These are phyloP conservation scores for Sinocyclocheilus anshuiensis DNA, from an alignment of 2,113 vertebrate genomes.

Conservation along the genomic window DNA sequence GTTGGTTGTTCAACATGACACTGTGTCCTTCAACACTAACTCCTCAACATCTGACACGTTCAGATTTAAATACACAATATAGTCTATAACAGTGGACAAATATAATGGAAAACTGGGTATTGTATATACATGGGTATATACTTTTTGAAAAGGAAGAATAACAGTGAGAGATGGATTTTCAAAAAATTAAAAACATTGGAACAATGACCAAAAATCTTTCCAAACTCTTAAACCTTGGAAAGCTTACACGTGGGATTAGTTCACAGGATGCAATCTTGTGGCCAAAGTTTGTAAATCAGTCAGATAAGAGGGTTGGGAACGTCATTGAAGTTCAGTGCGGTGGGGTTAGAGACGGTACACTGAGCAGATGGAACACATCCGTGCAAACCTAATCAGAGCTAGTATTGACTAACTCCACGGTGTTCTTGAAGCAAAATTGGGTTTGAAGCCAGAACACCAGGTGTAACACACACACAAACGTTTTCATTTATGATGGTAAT, in stretches of 20 bases:
- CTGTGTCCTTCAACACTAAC: neutral
- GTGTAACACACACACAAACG: neutral
- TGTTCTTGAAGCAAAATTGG: neutral
- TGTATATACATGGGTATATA: neutral
- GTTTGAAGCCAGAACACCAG: neutral
- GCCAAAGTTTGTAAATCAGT: neutral
- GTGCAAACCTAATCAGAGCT: neutral
- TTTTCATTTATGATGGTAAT: neutral
- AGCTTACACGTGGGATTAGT: neutral
- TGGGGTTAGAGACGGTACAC: slow-evolving; percentile 6
- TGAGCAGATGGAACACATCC: neutral
- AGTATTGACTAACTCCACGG: neutral
- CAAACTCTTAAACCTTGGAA: neutral
- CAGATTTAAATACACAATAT: slow-evolving; percentile 5
- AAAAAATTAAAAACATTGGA: neutral
- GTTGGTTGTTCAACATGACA: neutral
- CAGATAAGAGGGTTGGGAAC: neutral
- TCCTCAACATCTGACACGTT: neutral
- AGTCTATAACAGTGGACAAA: neutral
- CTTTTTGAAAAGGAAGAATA: neutral
- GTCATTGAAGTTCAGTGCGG: neutral
- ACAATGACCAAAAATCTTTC: neutral
- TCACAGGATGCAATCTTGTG: neutral
- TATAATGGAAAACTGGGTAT: neutral
- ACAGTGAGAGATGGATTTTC: neutral